phyloP scores from a whole-genome alignment of 2,888 invertebrate genomes.

The Phaedon cochleariae region DNA sequence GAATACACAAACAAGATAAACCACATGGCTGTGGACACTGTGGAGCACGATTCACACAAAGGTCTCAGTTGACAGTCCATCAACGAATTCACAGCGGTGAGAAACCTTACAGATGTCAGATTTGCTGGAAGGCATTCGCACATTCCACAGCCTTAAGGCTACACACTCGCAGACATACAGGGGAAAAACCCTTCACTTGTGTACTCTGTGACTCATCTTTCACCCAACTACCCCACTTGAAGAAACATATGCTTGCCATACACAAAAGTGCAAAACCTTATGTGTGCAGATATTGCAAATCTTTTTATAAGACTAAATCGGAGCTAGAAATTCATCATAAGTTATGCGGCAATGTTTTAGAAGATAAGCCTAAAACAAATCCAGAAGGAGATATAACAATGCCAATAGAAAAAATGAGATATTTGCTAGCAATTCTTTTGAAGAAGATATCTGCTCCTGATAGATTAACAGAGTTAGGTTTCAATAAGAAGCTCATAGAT shows the following conservation, averaged over 20 bases:
- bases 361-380: constrained; percentile 23
- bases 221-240: constrained; percentile 85
- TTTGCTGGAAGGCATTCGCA: constrained; percentile 81
- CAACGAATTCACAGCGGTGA: constrained; percentile 76
- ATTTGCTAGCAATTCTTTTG: constrained; percentile 80
- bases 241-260: constrained; percentile 87
- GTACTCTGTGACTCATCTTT: constrained; percentile 77
- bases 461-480: constrained; percentile 79
- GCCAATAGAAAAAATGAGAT: constrained; percentile 78
- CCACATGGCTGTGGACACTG: constrained; percentile 83
- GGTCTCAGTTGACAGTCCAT: constrained; percentile 85
- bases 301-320: constrained; percentile 79
- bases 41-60: constrained; percentile 81
- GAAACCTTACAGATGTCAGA: constrained; percentile 82
- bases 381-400: constrained; percentile 60
- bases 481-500: constrained; percentile 78
- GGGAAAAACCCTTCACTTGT: constrained; percentile 84
- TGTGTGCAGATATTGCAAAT: constrained; percentile 76
- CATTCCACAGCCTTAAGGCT: constrained; percentile 87
- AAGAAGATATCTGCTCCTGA: constrained; percentile 86
- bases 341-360: constrained; percentile 62
- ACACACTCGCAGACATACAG: constrained; percentile 84
- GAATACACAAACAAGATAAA: constrained; percentile 79
- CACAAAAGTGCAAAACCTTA: constrained; percentile 83
- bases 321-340: constrained; percentile 74